These are phyloP conservation scores for Axis porcinus DNA, from an alignment of 2,113 vertebrate genomes.

Conservation along the genomic window DNA sequence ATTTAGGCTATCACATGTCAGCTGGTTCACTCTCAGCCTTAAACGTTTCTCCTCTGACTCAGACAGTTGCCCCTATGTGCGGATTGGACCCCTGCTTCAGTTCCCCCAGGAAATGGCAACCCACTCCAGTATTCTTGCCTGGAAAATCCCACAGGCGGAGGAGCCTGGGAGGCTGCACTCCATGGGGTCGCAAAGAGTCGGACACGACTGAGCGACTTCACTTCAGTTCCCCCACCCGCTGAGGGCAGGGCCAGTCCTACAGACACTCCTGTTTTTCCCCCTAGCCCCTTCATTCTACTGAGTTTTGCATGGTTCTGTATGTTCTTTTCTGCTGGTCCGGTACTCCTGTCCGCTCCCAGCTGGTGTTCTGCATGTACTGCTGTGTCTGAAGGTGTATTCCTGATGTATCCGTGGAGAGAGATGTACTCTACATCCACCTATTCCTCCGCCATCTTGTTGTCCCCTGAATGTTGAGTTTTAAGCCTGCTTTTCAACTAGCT, in stretches of 20 bases:
- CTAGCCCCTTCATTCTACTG: background rate
- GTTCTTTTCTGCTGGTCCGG: background rate
- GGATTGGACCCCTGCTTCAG: background rate
- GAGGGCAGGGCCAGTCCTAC: background rate
- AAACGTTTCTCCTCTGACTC: background rate
- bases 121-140: no score
- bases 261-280: background rate
- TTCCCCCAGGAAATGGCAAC: background rate
- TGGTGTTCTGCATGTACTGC: background rate
- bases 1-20: background rate
- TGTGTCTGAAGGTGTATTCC: background rate
- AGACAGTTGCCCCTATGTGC: background rate
- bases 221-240: background rate
- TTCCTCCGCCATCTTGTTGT: background rate
- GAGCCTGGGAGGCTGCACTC: no score
- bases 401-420: background rate
- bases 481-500: background rate
- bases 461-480: background rate
- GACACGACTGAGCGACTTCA: no score
- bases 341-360: background rate
- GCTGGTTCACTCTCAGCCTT: background rate
- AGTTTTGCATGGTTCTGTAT: background rate
- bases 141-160: no score
- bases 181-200: no score
- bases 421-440: background rate